Percentiles rank a stretch among this genome's conserved stretches.
Conservation (phyloP, 2,113 vertebrate genomes). For the Zosterops japonicus region DNA sequence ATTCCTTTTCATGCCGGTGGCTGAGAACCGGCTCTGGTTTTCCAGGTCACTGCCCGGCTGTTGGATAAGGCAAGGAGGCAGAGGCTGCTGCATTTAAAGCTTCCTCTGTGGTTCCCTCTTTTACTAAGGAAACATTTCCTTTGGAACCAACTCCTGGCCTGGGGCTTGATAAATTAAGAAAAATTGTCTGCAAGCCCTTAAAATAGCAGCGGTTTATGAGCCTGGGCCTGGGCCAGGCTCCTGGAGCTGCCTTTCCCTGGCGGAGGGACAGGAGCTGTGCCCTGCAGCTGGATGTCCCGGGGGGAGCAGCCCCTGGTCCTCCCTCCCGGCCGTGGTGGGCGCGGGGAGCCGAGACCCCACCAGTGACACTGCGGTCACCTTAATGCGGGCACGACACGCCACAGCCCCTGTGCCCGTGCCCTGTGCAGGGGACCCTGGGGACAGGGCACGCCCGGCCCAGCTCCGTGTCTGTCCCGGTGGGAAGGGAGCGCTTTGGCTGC, state of each 20-base stretch:
- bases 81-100: neutral
- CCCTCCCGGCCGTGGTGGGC: rapidly evolving
- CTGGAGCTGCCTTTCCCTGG: neutral
- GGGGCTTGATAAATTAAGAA: constrained; percentile 17
- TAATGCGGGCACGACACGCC: rapidly evolving
- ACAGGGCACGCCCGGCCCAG: rapidly evolving
- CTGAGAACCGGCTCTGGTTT: neutral
- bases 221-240: constrained; percentile 26
- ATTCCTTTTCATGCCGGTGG: neutral
- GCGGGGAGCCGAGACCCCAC: neutral
- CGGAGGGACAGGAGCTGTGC: neutral
- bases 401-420: neutral
- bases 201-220: constrained; percentile 37
- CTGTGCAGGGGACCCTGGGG: neutral
- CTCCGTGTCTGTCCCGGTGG: rapidly evolving
- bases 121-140: constrained; percentile 38
- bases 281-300: neutral
- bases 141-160: constrained; percentile 18
- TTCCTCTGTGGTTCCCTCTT: neutral
- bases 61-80: neutral
- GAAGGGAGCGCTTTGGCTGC: rapidly evolving
- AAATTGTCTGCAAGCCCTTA: neutral
- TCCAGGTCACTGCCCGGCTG: neutral
- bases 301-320: neutral
- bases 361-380: neutral